Evolutionary conservation across 2,797 vertebrate genomes (phyloP), one percentile per base, ranked within the genome.

Genomic region (Artibeus lituratus): DNA sequence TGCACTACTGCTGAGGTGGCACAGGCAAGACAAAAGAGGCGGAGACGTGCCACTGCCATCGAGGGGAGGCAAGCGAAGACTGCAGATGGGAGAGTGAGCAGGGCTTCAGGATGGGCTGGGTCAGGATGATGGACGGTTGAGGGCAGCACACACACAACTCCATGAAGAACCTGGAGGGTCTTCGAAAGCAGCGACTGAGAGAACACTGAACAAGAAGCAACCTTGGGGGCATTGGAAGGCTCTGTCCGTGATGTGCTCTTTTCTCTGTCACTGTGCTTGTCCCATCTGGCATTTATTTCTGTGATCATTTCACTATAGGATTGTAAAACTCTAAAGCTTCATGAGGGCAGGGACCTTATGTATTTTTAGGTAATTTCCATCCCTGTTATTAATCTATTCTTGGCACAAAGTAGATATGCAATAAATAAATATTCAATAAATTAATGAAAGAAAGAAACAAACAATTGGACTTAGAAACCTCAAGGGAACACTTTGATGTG

Each of bases 371-470:
- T 62, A 62, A 65, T 9, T 7, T 65, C 35, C 14, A 14, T 74
- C 4, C 7, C 26, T 91, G 39, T 62, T 77, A 29, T 37, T 22
- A 87, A 85, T 16, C 21, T 15, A 73, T 55, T 78, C 39, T 55
- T 87, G 51, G 65, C 59, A 76, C 37, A 21, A 47, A 85, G n/a
- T 44, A 76, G 51, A 65, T 19, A 72, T 32, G 32, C 67, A 92
- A 37, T 18, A 57, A 47, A 67, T 35, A n/a, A 67, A 37, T 8
- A 87, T 10, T 35, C 49, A 47, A 59, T 73, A 37, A 69, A 69
- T 69, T 37, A 69, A 21, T 37, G 70, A 74, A 59, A 19, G 53
- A 22, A 55, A 22, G 81, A 94, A 92, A 44, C 29, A 88, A 69
- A 42, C 24, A 42, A 69, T 47, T 35, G 29, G 22, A 42, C 24